A percentile compares a stretch with the other conserved stretches of the same genome.
Conservation (phyloP, 2,113 vertebrate species). For the Hippocampus abdominalis region DNA sequence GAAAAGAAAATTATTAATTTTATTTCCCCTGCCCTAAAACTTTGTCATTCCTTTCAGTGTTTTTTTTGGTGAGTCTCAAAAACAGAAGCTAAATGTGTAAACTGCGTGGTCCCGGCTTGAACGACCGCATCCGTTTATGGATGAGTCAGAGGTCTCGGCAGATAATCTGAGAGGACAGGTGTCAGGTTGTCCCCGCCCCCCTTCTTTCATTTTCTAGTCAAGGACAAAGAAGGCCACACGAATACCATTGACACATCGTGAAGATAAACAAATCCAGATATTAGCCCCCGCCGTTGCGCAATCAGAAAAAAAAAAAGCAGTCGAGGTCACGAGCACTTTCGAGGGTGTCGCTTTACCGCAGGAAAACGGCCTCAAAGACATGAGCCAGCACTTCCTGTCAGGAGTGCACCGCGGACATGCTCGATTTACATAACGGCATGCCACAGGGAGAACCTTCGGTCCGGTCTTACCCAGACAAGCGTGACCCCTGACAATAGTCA, state of each 20-base stretch:
- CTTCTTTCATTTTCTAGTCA: constrained; percentile 6
- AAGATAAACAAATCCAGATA: constrained; percentile 12
- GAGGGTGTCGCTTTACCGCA: constrained; percentile 59
- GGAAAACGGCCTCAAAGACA: constrained; percentile 51
- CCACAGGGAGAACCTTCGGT: constrained; percentile 22
- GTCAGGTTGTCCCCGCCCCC: constrained; percentile 15
- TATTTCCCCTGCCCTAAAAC: not conserved
- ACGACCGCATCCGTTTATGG: constrained; percentile 17
- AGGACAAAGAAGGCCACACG: not conserved
- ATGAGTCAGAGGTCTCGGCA: constrained; percentile 28
- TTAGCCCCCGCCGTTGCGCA: not conserved
- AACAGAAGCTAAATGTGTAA: not conserved
- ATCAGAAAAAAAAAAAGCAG: constrained; percentile 27
- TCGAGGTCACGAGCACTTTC: constrained; percentile 43
- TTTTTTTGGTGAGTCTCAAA: not conserved
- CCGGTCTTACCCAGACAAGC: not conserved
- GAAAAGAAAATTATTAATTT: too few species aligned
- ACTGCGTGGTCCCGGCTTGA: not conserved
- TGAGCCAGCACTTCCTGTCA: constrained; percentile 63
- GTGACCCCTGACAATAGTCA: not conserved
- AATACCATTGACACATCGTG: constrained; percentile 1
- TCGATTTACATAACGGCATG: constrained; percentile 54
- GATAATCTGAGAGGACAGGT: constrained; percentile 15
- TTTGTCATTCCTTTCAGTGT: not conserved
- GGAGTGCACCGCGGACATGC: constrained; percentile 27